Evolutionary conservation across 2,888 invertebrate genomes (phyloP).

Genomic region (Ectemnius continuus): DNA sequence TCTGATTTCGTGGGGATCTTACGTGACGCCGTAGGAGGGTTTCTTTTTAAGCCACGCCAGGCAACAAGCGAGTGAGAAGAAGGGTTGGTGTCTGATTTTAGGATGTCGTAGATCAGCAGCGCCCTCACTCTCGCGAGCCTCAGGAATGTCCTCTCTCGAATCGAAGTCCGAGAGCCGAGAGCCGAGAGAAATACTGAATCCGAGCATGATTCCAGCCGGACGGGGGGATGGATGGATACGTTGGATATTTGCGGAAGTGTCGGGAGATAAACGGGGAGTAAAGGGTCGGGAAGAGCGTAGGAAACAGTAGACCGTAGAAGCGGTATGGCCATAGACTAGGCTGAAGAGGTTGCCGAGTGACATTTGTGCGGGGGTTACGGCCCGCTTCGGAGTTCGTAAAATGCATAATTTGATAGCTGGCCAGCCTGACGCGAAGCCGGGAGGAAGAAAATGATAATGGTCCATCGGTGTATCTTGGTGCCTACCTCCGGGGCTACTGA

Average conservation of each 20-base stretch:
- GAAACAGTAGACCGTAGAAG: conserved; percentile 25
- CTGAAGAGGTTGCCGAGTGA: conserved; percentile 57
- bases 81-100: conserved; percentile 8
- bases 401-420: conserved; percentile 57
- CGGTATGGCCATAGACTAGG: conserved; percentile 38
- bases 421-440: conserved; percentile 31
- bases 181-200: no score
- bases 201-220: no score
- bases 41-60: conserved; percentile 7
- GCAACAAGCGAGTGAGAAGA: conserved; percentile 13
- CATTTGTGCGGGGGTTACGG: conserved; percentile 56
- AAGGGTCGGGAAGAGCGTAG: neutral
- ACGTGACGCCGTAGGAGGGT: conserved; percentile 48
- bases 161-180: no score
- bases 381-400: conserved; percentile 61
- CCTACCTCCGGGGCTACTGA: conserved; percentile 32
- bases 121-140: no score
- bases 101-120: neutral
- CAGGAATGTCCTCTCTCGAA: no score
- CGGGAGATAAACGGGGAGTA: neutral
- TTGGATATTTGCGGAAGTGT: conserved; percentile 17
- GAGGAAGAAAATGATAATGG: conserved; percentile 64
- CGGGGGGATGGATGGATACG: conserved; percentile 16
- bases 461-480: conserved; percentile 46
- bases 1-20: conserved; percentile 57